phyloP scores from a whole-genome alignment of 2,888 invertebrate genomes.

The Scelioninae gen. 1 region DNA sequence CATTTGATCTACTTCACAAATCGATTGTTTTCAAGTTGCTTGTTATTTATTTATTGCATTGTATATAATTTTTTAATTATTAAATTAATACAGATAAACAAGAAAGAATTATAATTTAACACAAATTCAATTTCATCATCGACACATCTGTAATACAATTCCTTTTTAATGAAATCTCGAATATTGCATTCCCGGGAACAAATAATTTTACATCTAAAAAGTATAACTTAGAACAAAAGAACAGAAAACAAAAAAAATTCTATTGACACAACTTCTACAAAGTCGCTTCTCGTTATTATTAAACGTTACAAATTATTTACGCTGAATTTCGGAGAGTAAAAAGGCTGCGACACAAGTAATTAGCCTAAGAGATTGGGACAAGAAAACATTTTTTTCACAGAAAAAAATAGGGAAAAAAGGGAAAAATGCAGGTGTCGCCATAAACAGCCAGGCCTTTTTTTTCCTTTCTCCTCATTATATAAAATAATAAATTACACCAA shows the following conservation, averaged over 20 bases:
- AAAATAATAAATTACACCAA: conserved; percentile 82
- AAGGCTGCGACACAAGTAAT: conserved; percentile 55
- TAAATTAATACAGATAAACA: conserved; percentile 59
- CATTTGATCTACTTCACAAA: conserved; percentile 63
- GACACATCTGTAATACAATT: conserved; percentile 50
- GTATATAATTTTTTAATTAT: conserved; percentile 45
- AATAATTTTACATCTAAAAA: conserved; percentile 39
- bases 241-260: not conserved
- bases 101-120: conserved; percentile 56
- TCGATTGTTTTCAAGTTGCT: conserved; percentile 55
- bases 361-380: conserved; percentile 51
- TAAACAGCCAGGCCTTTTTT: conserved; percentile 77
- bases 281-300: conserved; percentile 1
- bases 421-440: conserved; percentile 69
- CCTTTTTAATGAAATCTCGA: conserved; percentile 21
- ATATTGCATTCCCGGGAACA: conserved; percentile 26
- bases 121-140: conserved; percentile 37
- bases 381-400: conserved; percentile 19
- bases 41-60: conserved; percentile 64
- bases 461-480: conserved; percentile 1
- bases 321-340: conserved; percentile 31
- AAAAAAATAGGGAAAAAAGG: conserved; percentile 18
- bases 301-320: conserved; percentile 28
- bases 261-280: conserved; percentile 4
- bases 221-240: conserved; percentile 29